phyloP scores from a whole-genome alignment of 2,888 invertebrate genomes.

The Iphiclides podalirius region DNA sequence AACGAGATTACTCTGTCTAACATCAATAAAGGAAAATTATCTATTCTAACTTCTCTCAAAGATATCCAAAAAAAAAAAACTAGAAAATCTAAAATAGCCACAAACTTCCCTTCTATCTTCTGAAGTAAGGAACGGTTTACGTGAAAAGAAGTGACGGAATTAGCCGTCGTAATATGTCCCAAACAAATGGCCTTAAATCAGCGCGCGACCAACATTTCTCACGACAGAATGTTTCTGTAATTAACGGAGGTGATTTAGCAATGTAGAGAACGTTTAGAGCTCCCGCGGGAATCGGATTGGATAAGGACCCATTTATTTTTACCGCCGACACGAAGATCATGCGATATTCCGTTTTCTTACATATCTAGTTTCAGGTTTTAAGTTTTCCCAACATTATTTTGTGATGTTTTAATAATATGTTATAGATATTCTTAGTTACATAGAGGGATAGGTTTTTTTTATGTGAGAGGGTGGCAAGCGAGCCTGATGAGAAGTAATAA shows the following conservation, averaged over 20 bases:
- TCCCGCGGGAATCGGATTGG: conserved; percentile 24
- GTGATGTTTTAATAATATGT: no score
- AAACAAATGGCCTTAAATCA: conserved; percentile 33
- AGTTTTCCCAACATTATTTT: neutral
- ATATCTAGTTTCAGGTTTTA: neutral
- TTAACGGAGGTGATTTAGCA: conserved; percentile 43
- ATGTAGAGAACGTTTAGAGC: conserved; percentile 30
- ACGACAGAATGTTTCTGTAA: conserved; percentile 38
- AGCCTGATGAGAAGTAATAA: no score
- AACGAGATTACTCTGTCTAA: no score
- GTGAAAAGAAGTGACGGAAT: neutral
- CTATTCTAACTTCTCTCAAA: no score
- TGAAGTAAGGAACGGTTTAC: neutral
- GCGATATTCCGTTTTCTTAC: neutral
- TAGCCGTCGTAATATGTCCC: conserved; percentile 20
- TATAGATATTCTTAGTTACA: no score
- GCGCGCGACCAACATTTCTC: conserved; percentile 31
- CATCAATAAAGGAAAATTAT: no score
- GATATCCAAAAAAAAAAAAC: no score
- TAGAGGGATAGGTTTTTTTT: no score
- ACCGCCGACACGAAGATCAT: conserved; percentile 12
- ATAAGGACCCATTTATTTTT: conserved; percentile 21
- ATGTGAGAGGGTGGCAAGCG: no score
- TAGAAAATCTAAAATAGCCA: no score
- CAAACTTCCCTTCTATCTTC: no score